Evolutionary conservation across 92 coral and sea anemone species (phyloP), one percentile per base, ranked within the genome.

Genomic region (Plumapathes pennacea): DNA sequence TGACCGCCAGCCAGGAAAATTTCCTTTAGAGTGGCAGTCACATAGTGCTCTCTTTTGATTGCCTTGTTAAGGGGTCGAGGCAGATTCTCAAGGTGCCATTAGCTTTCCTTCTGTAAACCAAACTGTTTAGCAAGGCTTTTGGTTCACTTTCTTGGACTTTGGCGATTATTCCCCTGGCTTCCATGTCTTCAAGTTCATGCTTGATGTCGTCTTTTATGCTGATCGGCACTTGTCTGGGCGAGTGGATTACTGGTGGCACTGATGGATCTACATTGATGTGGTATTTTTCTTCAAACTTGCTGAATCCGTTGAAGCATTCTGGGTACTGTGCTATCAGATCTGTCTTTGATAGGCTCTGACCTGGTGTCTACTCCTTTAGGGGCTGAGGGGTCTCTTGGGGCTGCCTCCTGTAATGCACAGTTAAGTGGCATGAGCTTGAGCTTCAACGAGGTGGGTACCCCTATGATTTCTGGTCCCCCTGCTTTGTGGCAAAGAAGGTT

Each of bases 1-100:
- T 55, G 50, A 23, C 70, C 69, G 18, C 66, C 71, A 33, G 58
- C 51, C 19, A 80, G 25, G 10, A 80, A n/a, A n/a, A n/a, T n/a
- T n/a, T n/a, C n/a, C n/a, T n/a, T n/a, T n/a, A n/a, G 53, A 15
- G 80, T 71, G 27, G 81, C 61, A 4, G 64, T 73, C 13, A 72
- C 75, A 42, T 79, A 74, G 38, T 77, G 84, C 40, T 77, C 84
- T 37, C 84, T 50, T 60, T 77, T 27, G 46, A 78, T 78, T 20
- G 85, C 74, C 12, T 29, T 46, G 46, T 72, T 72, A n/a, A 72
- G 71, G 45, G 62, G 44, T 55, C 80, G 10, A 72, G 59, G 23
- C 80, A 72, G 9, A 72, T 32, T 14, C 79, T 25, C 25, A 70
- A 49, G 31, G 37, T 37, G 3, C 85, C 74, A 42, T 55, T 63